Conservation (phyloP, 2,113 vertebrate species). For the Apeltes quadracus region DNA sequence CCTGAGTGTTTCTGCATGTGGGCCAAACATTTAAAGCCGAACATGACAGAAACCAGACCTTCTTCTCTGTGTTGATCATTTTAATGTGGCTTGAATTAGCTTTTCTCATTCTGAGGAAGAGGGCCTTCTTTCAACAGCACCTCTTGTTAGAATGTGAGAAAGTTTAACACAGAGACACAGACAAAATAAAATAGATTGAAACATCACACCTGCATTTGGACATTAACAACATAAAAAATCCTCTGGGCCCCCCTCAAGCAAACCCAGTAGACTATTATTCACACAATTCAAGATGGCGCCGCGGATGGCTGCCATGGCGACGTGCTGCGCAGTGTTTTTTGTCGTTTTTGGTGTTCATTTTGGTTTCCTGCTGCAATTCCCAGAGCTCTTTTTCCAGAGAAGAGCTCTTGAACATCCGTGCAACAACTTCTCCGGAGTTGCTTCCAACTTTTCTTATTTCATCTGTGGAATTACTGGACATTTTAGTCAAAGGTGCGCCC, state of each 20-base stretch:
- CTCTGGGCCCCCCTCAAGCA: not conserved
- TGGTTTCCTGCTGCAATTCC: no score
- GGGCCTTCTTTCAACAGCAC: not conserved
- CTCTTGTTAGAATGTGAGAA: not conserved
- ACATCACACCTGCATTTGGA: not conserved
- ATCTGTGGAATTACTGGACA: not conserved
- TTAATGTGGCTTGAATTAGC: not conserved
- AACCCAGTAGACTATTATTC: no score
- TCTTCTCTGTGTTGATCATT: not conserved
- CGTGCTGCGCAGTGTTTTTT: no score
- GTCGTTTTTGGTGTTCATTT: no score
- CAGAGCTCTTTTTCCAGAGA: no score
- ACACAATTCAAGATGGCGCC: no score
- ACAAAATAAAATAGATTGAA: not conserved
- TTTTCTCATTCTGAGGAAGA: not conserved
- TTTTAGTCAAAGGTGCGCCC: not conserved
- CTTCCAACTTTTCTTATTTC: no score
- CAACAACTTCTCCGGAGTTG: no score
- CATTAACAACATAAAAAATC: not conserved
- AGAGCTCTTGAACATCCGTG: no score
- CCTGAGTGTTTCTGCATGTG: no score
- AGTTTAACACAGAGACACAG: not conserved
- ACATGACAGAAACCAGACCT: not conserved
- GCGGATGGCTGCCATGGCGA: no score
- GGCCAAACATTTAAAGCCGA: no score